Evolutionary conservation across 64 coral and sea anemone species (phyloP), one percentile per base, ranked within the genome.

Genomic region (Dendrophyllia cribrosa): DNA sequence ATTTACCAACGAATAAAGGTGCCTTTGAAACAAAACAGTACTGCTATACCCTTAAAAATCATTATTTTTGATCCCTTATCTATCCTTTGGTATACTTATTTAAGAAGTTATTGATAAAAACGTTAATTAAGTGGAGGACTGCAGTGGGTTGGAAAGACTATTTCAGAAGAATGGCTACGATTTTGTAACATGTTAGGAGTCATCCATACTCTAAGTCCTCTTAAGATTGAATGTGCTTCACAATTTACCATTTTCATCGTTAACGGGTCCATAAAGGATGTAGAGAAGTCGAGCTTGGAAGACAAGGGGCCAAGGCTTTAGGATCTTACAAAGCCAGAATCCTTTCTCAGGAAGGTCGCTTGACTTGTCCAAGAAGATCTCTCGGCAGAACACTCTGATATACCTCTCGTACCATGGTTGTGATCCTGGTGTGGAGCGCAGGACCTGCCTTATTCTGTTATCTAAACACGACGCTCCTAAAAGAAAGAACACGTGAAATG

Each of bases 381-480:
- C 94, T 88, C 97, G 70, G 59, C 94, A 99, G 82, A 99, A 99
- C 4, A 99, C 97, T 52, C 97, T 92, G 63, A 99, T 96, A 70
- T 99, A 99, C 22, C 76, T 93, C 78, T 99, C 97, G 48, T 90
- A 96, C 97, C 97, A 99, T 64, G 94, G 94, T 9, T 94, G 86
- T 23, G 97, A 93, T 83, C 97, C 97, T 64, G 94, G 94, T 20
- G 83, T 34, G 48, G 91, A 93, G 19, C 90, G 71, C 43, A 99
- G 85, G 34, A 93, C 97, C 43, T 99, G 86, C 17, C 83, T 74
- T 71, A 93, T 89, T 76, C 97, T 95, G 25, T 99, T 91, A 75
- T 99, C 97, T 10, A 99, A 56, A 72, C 83, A 90, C 45, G 97
- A 99, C 13, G 97, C 94, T 46, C 94, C 97, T 96, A 74, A 9